phyloP scores from a whole-genome alignment of 2,113 vertebrate species.

The Lycocorax pyrrhopterus region DNA sequence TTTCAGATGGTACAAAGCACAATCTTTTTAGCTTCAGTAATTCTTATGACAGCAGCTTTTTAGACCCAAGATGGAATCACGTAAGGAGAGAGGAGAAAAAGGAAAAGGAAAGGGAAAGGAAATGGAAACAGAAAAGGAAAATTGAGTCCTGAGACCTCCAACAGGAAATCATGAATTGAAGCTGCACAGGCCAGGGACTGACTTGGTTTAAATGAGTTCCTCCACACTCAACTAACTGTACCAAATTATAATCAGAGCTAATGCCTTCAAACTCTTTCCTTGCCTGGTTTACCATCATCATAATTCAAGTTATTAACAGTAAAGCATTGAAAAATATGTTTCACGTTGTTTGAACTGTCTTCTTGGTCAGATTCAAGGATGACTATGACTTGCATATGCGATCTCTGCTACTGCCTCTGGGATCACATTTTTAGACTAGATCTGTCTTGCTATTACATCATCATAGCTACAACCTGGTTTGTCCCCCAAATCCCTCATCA shows the following conservation, averaged over 20 bases:
- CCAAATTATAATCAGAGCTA: not conserved
- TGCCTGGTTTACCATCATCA: not conserved
- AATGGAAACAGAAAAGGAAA: not conserved
- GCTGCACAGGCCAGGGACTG: not conserved
- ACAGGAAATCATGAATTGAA: not conserved
- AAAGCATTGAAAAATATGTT: not conserved
- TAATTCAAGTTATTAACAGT: not conserved
- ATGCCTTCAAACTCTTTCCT: not conserved
- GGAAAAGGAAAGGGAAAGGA: not conserved
- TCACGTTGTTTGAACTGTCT: not conserved
- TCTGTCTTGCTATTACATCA: not conserved
- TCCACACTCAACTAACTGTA: not conserved
- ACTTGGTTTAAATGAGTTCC: not conserved
- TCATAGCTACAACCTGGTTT: not conserved
- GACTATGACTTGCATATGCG: not conserved
- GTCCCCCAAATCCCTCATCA: not conserved
- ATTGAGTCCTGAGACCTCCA: not conserved
- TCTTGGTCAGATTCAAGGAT: not conserved
- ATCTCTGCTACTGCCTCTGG: not conserved
- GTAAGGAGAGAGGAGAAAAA: not conserved
- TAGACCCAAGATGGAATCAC: not conserved
- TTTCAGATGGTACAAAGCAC: constrained; percentile 2
- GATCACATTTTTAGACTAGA: not conserved
- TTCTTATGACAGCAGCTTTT: constrained; percentile 23
- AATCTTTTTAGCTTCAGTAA: not conserved